Evolutionary conservation across 2,888 invertebrate species (phyloP).

Genomic region (Cataglyphis livida): DNA sequence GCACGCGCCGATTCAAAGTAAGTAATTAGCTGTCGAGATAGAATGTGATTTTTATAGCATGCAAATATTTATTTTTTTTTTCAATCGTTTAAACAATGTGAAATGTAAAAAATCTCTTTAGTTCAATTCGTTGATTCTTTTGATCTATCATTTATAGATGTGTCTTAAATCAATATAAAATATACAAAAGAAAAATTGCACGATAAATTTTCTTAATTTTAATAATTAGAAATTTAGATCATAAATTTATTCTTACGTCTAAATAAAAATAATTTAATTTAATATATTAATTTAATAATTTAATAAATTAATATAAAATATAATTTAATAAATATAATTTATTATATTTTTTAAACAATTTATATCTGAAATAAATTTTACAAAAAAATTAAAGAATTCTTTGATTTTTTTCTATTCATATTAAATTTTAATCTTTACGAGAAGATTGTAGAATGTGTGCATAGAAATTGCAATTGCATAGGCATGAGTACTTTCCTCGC

Average conservation of each 20-base stretch:
- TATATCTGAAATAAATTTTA: background rate
- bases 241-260: background rate
- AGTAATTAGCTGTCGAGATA: constrained; percentile 38
- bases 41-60: background rate
- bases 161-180: background rate
- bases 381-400: background rate
- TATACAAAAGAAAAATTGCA: background rate
- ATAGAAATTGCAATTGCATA: background rate
- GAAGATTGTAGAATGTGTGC: background rate
- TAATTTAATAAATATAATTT: constrained; percentile 1
- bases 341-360: background rate
- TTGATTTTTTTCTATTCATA: background rate
- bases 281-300: no score
- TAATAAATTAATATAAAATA: background rate
- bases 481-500: background rate
- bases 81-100: constrained; percentile 10
- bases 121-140: background rate
- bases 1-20: constrained; percentile 9
- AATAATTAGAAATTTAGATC: background rate
- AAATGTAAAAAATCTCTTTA: background rate
- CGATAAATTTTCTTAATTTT: background rate
- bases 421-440: background rate
- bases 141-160: background rate
- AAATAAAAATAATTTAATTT: background rate
- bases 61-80: constrained; percentile 8